phyloP scores from a whole-genome alignment of 2,113 vertebrate genomes.

The Delphinapterus leucas region DNA sequence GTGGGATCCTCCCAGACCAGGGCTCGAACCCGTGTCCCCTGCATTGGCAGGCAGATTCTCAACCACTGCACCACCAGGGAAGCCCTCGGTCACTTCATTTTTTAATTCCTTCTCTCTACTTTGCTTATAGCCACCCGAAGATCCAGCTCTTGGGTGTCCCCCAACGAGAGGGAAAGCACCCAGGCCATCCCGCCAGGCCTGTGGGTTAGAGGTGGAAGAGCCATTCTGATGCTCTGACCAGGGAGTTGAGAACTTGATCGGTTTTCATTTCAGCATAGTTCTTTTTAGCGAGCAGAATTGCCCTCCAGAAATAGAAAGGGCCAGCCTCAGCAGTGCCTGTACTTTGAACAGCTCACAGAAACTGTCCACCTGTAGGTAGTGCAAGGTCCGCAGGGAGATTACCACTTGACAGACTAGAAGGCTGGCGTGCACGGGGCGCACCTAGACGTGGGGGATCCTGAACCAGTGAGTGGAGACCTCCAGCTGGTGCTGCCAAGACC shows the following conservation, averaged over 20 bases:
- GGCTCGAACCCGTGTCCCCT: too few species aligned
- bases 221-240: neutral
- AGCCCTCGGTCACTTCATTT: neutral
- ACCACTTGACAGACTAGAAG: neutral
- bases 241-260: neutral
- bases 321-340: neutral
- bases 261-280: neutral
- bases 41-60: too few species aligned
- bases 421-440: accelerated
- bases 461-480: neutral
- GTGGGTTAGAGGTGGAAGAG: neutral
- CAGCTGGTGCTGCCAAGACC: neutral
- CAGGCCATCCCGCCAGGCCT: neutral
- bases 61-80: too few species aligned
- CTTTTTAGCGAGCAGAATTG: neutral
- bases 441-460: accelerated
- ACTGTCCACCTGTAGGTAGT: accelerated
- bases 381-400: neutral
- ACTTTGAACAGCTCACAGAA: neutral
- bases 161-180: neutral
- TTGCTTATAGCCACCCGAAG: neutral
- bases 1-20: too few species aligned
- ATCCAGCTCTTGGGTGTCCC: neutral
- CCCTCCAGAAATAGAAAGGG: constrained; percentile 50
- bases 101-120: neutral